Evolutionary conservation across 2,797 vertebrate species (phyloP).

Genomic region (Sciurus vulgaris): DNA sequence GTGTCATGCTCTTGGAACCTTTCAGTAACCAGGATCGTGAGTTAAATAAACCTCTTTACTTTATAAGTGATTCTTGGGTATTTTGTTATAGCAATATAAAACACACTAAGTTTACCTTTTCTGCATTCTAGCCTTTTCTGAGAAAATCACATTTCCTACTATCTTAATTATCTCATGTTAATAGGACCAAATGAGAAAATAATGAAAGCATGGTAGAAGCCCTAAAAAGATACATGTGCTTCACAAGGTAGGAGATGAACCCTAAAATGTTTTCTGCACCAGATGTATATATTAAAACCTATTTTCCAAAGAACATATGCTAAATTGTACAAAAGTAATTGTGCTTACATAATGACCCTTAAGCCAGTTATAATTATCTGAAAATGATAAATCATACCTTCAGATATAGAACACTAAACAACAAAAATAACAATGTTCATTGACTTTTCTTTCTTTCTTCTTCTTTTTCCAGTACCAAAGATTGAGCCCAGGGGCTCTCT

Average conservation of each 20-base stretch:
- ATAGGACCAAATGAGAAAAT: not conserved
- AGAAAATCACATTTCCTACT: not conserved
- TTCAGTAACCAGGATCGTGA: not conserved
- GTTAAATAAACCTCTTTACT: not conserved
- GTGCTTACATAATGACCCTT: not conserved
- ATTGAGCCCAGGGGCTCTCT: no score
- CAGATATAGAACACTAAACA: not conserved
- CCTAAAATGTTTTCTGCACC: not conserved
- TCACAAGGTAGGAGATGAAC: not conserved
- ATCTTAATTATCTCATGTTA: not conserved
- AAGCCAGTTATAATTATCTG: not conserved
- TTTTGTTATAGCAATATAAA: not conserved
- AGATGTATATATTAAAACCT: not conserved
- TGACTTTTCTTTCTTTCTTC: no score
- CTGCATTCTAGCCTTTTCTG: not conserved
- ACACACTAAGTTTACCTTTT: not conserved
- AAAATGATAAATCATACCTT: not conserved
- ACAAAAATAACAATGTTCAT: no score
- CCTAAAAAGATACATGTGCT: not conserved
- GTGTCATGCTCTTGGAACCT: not conserved
- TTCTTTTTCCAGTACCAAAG: no score
- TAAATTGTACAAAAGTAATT: not conserved
- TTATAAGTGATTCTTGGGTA: not conserved
- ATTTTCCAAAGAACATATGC: not conserved
- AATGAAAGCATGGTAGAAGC: not conserved